Evolutionary conservation across 2,797 vertebrate species (phyloP).

Genomic region (Enteromius trimaculatus): DNA sequence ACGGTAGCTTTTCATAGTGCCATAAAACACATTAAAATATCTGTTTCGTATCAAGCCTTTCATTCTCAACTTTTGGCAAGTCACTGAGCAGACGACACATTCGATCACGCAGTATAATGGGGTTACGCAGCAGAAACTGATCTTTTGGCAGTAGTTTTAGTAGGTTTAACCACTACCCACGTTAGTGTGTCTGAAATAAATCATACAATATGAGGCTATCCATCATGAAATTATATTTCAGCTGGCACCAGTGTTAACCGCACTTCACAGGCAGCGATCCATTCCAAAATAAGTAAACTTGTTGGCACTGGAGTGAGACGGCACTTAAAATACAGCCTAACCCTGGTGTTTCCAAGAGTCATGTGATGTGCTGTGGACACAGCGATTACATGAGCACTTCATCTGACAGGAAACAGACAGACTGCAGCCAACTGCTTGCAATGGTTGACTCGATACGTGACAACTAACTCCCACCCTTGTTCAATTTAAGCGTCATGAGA

Average conservation of each 20-base stretch:
- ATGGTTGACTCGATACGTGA: conserved; percentile 19
- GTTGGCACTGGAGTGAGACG: conserved; percentile 47
- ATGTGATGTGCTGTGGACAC: conserved; percentile 36
- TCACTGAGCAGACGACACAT: conserved; percentile 16
- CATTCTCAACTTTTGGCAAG: conserved; percentile 18
- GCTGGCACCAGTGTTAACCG: conserved; percentile 51
- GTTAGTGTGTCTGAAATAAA: conserved; percentile 55
- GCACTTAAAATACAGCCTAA: conserved; percentile 52
- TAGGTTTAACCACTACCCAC: conserved; percentile 47
- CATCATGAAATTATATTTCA: conserved; percentile 58
- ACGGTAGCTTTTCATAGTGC: conserved; percentile 18
- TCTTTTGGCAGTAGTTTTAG: conserved; percentile 40
- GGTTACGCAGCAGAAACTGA: conserved; percentile 26
- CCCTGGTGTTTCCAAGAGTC: conserved; percentile 45
- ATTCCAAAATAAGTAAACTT: conserved; percentile 59
- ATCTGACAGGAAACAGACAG: conserved; percentile 51
- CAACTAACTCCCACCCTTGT: neutral
- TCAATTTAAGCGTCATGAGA: neutral
- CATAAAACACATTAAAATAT: conserved; percentile 26
- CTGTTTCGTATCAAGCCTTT: conserved; percentile 25
- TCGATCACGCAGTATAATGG: conserved; percentile 38
- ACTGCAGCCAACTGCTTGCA: conserved; percentile 33
- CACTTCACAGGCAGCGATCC: conserved; percentile 42
- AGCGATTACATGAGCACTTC: conserved; percentile 55
- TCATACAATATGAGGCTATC: conserved; percentile 52